phyloP scores from a whole-genome alignment of 2,888 invertebrate species.

The Drosophila neotestacea region DNA sequence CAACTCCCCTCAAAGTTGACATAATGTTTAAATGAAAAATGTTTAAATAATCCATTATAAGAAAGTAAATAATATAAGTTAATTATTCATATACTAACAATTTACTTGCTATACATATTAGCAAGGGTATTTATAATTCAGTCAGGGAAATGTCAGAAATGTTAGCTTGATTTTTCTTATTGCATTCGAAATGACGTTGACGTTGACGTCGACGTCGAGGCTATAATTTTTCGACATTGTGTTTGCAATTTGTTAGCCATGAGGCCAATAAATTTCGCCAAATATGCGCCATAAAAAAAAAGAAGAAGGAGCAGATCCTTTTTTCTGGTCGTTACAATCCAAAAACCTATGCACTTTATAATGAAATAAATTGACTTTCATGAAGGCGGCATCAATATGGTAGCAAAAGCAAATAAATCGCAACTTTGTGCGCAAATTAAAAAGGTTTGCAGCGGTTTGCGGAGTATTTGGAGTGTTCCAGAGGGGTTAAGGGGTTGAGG shows the following conservation, averaged over 20 bases:
- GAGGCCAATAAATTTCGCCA: slow-evolving; percentile 70
- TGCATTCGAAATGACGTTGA: slow-evolving; percentile 50
- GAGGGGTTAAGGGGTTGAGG: not conserved
- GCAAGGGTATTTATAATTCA: no score
- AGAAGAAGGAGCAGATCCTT: not conserved
- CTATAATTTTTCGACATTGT: slow-evolving; percentile 72
- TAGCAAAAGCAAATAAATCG: slow-evolving; percentile 63
- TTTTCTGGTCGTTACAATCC: not conserved
- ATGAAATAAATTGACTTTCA: slow-evolving; percentile 77
- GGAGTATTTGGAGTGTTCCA: not conserved
- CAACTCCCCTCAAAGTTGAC: no score
- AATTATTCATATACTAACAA: no score
- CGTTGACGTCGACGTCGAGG: slow-evolving; percentile 33
- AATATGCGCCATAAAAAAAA: slow-evolving; percentile 65
- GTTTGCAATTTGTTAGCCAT: slow-evolving; percentile 76
- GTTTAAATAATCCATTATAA: no score
- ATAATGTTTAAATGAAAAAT: no score
- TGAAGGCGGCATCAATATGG: slow-evolving; percentile 63
- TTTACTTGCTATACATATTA: no score
- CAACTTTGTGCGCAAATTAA: slow-evolving; percentile 67
- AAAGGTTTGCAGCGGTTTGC: slow-evolving; percentile 36
- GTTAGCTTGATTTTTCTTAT: slow-evolving; percentile 45
- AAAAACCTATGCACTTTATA: slow-evolving; percentile 73
- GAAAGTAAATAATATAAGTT: no score
- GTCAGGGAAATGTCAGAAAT: no score